phyloP scores from a whole-genome alignment of 1,140 invertebrate genomes.

The Zaprionus inermis region DNA sequence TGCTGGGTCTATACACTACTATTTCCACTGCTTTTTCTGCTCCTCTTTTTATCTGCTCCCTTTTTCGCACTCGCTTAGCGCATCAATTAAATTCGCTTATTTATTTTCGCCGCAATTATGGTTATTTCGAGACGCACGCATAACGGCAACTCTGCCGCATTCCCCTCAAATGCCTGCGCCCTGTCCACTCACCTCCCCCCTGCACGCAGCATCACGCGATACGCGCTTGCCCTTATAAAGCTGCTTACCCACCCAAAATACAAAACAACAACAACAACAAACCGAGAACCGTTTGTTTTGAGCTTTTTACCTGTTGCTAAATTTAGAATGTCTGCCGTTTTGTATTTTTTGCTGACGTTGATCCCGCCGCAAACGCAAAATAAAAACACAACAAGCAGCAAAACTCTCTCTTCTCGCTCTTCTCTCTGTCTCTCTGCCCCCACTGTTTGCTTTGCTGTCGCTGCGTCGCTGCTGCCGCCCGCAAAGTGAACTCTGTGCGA shows the following conservation, averaged over 20 bases:
- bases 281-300: conserved; percentile 48
- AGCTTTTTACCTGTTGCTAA: conserved; percentile 75
- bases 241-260: conserved; percentile 31
- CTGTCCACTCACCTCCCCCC: background rate
- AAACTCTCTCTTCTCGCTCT: background rate
- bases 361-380: conserved; percentile 50
- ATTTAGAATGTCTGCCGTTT: conserved; percentile 75
- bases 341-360: conserved; percentile 65
- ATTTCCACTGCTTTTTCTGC: background rate
- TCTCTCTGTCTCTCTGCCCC: background rate
- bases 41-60: too few species aligned
- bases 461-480: conserved; percentile 9
- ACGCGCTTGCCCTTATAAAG: conserved; percentile 58
- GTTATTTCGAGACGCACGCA: background rate
- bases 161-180: background rate
- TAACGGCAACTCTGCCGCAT: conserved; percentile 12
- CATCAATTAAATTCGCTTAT: background rate
- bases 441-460: background rate
- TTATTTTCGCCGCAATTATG: conserved; percentile 1
- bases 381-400: conserved; percentile 50
- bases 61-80: background rate
- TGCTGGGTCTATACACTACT: background rate
- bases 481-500: conserved; percentile 57
- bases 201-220: conserved; percentile 57
- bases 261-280: conserved; percentile 21